Evolutionary conservation across 2,888 invertebrate species (phyloP).

Genomic region (Polydrusus cervinus): DNA sequence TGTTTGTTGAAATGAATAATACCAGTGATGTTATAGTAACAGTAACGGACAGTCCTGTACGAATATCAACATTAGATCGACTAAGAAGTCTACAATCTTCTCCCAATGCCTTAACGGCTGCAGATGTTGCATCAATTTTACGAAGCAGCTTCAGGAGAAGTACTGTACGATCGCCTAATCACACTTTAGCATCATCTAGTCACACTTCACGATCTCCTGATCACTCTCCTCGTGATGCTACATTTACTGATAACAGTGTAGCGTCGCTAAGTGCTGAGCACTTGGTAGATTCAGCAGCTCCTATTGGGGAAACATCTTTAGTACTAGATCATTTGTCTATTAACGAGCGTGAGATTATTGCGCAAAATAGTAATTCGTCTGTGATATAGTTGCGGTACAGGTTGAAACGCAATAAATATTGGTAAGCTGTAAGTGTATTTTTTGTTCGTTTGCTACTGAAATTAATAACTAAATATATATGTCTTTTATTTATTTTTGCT

Average conservation of each 20-base stretch:
- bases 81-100: constrained; percentile 62
- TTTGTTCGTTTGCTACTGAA: not conserved
- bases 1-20: constrained; percentile 78
- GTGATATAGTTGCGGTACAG: constrained; percentile 44
- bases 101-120: constrained; percentile 72
- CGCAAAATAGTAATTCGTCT: constrained; percentile 36
- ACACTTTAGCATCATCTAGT: constrained; percentile 61
- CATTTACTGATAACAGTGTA: constrained; percentile 58
- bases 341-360: constrained; percentile 25
- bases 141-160: constrained; percentile 75
- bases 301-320: constrained; percentile 73
- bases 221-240: constrained; percentile 57
- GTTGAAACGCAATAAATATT: constrained; percentile 4
- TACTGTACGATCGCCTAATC: constrained; percentile 60
- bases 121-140: constrained; percentile 75
- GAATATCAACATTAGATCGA: constrained; percentile 62
- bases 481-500: not conserved
- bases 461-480: not conserved
- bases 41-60: constrained; percentile 54
- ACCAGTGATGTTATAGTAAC: constrained; percentile 61
- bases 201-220: constrained; percentile 60
- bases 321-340: constrained; percentile 62
- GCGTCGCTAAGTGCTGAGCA: constrained; percentile 76
- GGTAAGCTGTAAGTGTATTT: not conserved
- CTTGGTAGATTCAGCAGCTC: constrained; percentile 76